Conservation (phyloP, 2,797 vertebrate species). For the Tokudaia muenninki region DNA sequence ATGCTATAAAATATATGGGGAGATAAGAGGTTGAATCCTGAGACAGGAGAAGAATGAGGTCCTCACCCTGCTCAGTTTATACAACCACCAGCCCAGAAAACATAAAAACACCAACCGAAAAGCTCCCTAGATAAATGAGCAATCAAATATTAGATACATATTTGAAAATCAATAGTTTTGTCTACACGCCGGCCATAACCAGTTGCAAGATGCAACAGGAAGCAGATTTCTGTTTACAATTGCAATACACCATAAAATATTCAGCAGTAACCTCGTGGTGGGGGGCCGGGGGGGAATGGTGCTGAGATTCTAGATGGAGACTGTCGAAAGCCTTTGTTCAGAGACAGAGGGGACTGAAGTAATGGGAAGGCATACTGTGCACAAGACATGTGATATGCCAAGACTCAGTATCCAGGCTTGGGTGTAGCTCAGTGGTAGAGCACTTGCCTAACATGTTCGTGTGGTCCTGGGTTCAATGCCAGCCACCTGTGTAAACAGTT, state of each 20-base stretch:
- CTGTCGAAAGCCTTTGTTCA: conserved; percentile 12
- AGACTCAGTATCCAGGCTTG: not conserved
- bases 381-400: no score
- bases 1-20: conserved; percentile 37
- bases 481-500: not conserved
- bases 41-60: conserved; percentile 12
- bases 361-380: not conserved
- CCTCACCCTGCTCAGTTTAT: conserved; percentile 33
- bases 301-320: conserved; percentile 28
- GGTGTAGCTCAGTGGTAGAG: not conserved
- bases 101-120: conserved; percentile 40
- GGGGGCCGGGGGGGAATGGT: no score
- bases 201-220: conserved; percentile 62
- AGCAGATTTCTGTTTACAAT: conserved; percentile 66
- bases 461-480: not conserved
- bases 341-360: not conserved
- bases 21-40: conserved; percentile 40
- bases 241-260: conserved; percentile 62
- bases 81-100: conserved; percentile 63
- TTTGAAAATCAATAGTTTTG: conserved; percentile 73
- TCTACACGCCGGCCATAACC: conserved; percentile 43
- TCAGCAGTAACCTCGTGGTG: conserved; percentile 18
- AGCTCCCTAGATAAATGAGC: conserved; percentile 48
- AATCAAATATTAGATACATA: conserved; percentile 61
- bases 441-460: not conserved